Base-by-base conservation (phyloP, 2,888 invertebrate species). In the Monopis laevigella region DNA sequence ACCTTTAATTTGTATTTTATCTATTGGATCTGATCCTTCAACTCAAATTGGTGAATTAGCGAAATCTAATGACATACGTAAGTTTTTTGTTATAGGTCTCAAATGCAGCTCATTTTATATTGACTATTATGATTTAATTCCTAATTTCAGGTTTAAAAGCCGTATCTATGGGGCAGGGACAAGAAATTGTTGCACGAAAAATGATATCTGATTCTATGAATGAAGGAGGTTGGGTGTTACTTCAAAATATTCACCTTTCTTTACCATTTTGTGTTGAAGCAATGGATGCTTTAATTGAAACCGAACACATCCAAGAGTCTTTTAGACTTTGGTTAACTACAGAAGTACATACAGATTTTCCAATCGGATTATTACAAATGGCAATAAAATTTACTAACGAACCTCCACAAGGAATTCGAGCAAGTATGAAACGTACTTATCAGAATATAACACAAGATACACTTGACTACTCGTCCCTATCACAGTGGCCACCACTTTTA, bases 111-210 rank as follows among this genome's bases (percentile, higher is more conserved):
- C n/a, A n/a, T n/a, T n/a, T n/a, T n/a, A n/a, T n/a, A n/a, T n/a
- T n/a, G n/a, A n/a, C n/a, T n/a, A n/a, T n/a, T n/a, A n/a, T n/a
- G n/a, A n/a, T n/a, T n/a, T n/a, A n/a, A n/a, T n/a, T n/a, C n/a
- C n/a, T 44, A 47, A 60, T n/a, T 67, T 6, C 56, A 92, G 92
- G 82, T 43, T 62, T 93, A 10, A 89, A 90, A 60, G 88, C 92
- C 1, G 94, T 98, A 3, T 98, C 97, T 4, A 97, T 98, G 97
- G 98, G 98, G 2, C 98, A 98, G 83, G 98, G 97, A 0, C 97
- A 98, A 78, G 98, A 90, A 56, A 82, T 82, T 45, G 92, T 92
- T 46, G 95, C 95, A 0, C 84, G 94, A 17, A 87, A 89, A 58
- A 86, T 94, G 81, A 89, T 95, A 54, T 84, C 86, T 29, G 88